Evolutionary conservation across 2,888 invertebrate species (phyloP).

Genomic region (Diarsia rubi): DNA sequence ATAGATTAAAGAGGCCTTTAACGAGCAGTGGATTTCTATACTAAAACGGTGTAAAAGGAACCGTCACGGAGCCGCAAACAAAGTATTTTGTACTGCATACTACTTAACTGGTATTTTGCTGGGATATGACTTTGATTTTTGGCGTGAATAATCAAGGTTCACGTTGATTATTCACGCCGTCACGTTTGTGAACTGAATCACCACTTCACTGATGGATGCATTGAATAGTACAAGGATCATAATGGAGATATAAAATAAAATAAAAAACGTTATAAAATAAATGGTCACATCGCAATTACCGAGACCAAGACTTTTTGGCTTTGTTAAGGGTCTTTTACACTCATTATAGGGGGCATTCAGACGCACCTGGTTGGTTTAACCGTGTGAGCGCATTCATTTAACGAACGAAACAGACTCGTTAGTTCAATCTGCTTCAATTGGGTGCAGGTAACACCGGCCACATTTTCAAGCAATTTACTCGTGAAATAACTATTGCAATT

Average conservation of each 20-base stretch:
- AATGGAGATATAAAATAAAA: background rate
- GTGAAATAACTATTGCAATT: background rate
- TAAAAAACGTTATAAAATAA: background rate
- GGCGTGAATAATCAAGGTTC: background rate
- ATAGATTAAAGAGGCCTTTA: too few relatives aligned
- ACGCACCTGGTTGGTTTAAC: background rate
- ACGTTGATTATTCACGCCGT: too few relatives aligned
- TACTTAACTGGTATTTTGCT: background rate
- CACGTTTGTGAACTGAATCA: background rate
- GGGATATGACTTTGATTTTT: background rate
- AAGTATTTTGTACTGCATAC: background rate
- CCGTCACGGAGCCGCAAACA: background rate
- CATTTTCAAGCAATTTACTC: background rate
- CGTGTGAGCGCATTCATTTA: background rate
- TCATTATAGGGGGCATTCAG: background rate
- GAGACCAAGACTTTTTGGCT: background rate
- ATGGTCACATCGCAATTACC: too few relatives aligned
- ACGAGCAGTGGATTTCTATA: too few relatives aligned
- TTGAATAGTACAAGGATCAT: too few relatives aligned
- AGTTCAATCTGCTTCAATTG: background rate
- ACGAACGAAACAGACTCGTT: background rate
- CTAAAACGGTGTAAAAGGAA: background rate
- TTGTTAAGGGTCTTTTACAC: background rate
- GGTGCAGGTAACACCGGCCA: background rate
- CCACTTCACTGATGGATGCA: background rate